phyloP scores from a whole-genome alignment of 2,797 vertebrate genomes.

The Spinus olivaceus region DNA sequence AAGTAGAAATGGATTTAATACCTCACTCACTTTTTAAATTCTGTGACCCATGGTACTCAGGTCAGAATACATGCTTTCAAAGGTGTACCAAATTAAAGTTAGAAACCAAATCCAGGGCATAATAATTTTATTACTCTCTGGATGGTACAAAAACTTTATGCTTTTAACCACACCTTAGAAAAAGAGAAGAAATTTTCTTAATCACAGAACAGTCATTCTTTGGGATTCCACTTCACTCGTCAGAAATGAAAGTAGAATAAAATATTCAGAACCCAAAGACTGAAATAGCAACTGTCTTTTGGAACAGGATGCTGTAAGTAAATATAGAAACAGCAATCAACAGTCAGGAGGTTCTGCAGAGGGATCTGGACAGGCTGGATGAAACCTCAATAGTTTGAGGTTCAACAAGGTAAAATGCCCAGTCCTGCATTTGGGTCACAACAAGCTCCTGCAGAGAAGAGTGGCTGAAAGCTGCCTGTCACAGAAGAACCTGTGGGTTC shows the following conservation, averaged over 20 bases:
- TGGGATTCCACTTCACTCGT: neutral
- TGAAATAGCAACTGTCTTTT: neutral
- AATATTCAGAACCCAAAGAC: neutral
- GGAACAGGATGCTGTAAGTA: neutral
- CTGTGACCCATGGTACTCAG: neutral
- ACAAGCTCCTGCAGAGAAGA: neutral
- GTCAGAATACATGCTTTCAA: neutral
- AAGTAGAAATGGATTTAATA: neutral
- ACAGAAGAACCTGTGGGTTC: neutral
- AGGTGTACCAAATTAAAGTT: neutral
- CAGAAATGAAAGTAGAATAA: slow-evolving; percentile 10
- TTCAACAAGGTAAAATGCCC: neutral
- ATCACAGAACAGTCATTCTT: neutral
- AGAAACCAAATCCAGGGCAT: neutral
- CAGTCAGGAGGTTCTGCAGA: neutral
- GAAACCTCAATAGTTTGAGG: neutral
- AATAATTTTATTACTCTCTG: neutral
- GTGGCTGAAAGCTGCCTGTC: neutral
- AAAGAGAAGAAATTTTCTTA: neutral
- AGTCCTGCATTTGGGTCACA: neutral
- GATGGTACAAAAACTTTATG: neutral
- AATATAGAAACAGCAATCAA: neutral
- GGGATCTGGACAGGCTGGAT: neutral
- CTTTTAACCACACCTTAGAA: neutral
- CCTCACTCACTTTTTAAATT: neutral